Conservation (phyloP, 2,113 vertebrate species). For the rabbit (Oryctolagus cuniculus) region DNA sequence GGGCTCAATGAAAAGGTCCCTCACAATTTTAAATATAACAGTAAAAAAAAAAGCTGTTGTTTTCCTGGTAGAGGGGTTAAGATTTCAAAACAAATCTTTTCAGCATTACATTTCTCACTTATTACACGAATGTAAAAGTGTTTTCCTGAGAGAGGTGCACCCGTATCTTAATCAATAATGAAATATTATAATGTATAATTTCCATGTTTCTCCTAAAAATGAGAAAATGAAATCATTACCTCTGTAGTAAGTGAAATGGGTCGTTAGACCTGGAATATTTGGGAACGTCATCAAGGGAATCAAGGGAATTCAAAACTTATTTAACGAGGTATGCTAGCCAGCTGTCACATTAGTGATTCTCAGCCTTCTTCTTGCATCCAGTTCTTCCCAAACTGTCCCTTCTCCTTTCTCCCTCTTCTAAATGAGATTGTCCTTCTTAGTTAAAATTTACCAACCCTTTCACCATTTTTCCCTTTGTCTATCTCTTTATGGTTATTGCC, state of each 20-base stretch:
- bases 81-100: not conserved
- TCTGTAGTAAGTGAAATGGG: not conserved
- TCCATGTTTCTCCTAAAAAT: constrained; percentile 12
- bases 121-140: not conserved
- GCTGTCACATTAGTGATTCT: too few relatives aligned
- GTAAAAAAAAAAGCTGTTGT: not conserved
- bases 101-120: not conserved
- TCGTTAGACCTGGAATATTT: not conserved
- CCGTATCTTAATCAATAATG: not conserved
- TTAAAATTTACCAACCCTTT: not conserved
- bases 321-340: not conserved
- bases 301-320: not conserved
- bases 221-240: not conserved
- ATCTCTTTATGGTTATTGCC: not conserved
- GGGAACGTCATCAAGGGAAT: not conserved
- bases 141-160: not conserved
- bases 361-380: not conserved
- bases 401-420: not conserved
- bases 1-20: not conserved
- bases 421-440: not conserved
- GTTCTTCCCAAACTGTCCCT: not conserved
- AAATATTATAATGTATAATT: not conserved
- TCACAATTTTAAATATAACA: not conserved
- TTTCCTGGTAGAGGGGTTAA: not conserved
- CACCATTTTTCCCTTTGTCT: not conserved